These are phyloP conservation scores for Tamias sibiricus DNA, from an alignment of 2,113 vertebrate species.

Conservation along the genomic window DNA sequence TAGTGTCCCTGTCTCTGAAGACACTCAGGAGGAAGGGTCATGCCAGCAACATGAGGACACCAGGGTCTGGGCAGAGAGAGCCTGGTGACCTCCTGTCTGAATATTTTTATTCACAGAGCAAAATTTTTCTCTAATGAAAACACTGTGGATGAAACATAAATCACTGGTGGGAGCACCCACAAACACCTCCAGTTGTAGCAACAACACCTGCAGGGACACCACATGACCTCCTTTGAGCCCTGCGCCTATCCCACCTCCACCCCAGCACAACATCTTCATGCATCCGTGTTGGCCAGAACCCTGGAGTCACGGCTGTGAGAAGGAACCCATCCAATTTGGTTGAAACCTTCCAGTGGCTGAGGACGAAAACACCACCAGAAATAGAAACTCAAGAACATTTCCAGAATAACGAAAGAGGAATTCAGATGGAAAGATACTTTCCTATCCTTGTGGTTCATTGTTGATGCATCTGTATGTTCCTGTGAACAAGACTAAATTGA, in stretches of 20 bases:
- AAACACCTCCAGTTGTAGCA: not conserved
- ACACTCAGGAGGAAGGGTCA: rapidly evolving
- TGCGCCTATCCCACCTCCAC: not conserved
- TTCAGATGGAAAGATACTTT: not conserved
- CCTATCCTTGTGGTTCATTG: not conserved
- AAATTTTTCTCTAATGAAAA: not conserved
- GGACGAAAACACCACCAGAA: not conserved
- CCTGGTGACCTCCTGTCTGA: not conserved
- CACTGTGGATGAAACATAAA: not conserved
- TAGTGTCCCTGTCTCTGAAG: rapidly evolving
- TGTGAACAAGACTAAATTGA: not conserved
- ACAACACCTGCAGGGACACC: not conserved
- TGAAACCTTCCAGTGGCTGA: not conserved
- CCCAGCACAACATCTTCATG: not conserved
- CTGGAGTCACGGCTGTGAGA: not conserved
- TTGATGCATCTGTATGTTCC: not conserved
- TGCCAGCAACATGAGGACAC: rapidly evolving
- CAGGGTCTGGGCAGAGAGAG: not conserved
- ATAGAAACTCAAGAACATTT: not conserved
- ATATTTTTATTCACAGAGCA: not conserved
- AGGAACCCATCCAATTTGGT: not conserved
- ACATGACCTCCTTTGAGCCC: not conserved
- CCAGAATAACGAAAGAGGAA: not conserved
- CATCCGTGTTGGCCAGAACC: not conserved
- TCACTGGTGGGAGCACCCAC: rapidly evolving